Evolutionary conservation across 1,140 invertebrate species (phyloP).

Genomic region (Mercenaria mercenaria): DNA sequence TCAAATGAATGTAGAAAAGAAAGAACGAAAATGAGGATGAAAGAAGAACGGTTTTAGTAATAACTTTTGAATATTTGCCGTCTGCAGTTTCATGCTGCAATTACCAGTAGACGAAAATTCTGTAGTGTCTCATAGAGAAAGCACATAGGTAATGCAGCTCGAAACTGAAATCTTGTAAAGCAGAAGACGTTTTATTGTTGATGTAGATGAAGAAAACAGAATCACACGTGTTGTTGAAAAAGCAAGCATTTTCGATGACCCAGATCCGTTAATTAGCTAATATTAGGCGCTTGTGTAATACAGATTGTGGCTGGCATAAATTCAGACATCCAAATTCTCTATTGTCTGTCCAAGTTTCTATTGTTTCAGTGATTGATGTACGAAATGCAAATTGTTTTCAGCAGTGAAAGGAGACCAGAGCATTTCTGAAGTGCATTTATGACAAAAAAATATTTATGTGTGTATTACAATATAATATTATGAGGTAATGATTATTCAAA

Average conservation of each 20-base stretch:
- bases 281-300: constrained; percentile 56
- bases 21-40: too few relatives aligned
- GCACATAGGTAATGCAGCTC: background rate
- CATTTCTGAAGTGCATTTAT: background rate
- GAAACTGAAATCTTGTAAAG: background rate
- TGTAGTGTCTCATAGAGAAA: background rate
- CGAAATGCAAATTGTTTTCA: constrained; percentile 21
- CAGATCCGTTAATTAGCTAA: constrained; percentile 59
- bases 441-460: background rate
- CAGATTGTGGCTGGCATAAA: constrained; percentile 44
- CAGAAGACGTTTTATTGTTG: constrained; percentile 7
- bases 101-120: too few relatives aligned
- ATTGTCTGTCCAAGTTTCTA: constrained; percentile 25
- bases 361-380: constrained; percentile 26
- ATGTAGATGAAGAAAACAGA: constrained; percentile 45
- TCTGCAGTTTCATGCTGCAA: too few relatives aligned
- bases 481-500: too few relatives aligned
- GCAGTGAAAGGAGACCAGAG: background rate
- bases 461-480: background rate
- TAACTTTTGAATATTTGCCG: too few relatives aligned
- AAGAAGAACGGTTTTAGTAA: too few relatives aligned
- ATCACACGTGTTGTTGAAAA: constrained; percentile 59
- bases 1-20: too few relatives aligned
- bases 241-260: constrained; percentile 46
- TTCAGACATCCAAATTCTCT: constrained; percentile 41